Conservation (phyloP, 2,888 invertebrate genomes). For the Agrypnus murinus region DNA sequence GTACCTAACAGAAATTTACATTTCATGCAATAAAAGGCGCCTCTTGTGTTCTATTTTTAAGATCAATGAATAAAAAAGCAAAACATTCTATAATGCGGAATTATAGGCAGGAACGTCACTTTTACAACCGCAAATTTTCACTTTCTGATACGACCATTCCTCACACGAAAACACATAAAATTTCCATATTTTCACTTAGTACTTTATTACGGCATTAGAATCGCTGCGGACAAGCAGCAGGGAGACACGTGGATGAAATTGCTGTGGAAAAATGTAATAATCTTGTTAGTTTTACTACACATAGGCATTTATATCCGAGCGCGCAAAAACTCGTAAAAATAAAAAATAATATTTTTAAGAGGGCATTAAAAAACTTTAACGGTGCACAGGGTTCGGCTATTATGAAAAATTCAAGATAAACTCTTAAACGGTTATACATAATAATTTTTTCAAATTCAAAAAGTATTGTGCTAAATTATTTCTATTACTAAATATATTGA, state of each 20-base stretch:
- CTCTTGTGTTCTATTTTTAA: too few species aligned
- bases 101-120: not conserved
- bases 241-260: constrained; percentile 41
- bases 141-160: constrained; percentile 32
- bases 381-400: constrained; percentile 36
- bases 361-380: constrained; percentile 49
- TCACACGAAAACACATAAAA: constrained; percentile 42
- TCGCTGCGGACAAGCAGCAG: constrained; percentile 28
- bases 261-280: constrained; percentile 45
- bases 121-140: constrained; percentile 44
- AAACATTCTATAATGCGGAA: too few species aligned
- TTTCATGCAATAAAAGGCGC: too few species aligned
- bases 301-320: constrained; percentile 38
- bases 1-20: too few species aligned
- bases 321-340: constrained; percentile 43
- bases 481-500: too few species aligned
- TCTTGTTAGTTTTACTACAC: constrained; percentile 49
- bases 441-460: too few species aligned
- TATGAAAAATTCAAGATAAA: constrained; percentile 43
- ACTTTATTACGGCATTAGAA: constrained; percentile 45
- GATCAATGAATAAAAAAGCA: too few species aligned
- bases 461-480: constrained; percentile 15
- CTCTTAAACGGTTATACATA: too few species aligned
- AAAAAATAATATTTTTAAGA: constrained; percentile 47
- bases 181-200: constrained; percentile 48